Evolutionary conservation across 1,140 invertebrate genomes (phyloP).

Genomic region (Tribolium castaneum): DNA sequence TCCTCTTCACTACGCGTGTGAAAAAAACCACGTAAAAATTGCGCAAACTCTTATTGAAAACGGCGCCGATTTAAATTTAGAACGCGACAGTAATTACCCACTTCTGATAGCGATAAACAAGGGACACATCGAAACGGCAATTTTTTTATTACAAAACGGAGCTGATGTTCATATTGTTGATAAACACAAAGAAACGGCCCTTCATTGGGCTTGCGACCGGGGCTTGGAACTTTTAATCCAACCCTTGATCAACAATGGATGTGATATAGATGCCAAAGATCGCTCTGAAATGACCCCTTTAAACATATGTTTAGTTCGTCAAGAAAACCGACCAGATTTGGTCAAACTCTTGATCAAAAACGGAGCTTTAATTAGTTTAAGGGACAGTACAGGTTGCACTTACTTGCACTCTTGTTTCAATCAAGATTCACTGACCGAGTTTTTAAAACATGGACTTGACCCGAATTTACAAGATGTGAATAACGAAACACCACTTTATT

Average conservation of each 20-base stretch:
- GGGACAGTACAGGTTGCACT: neutral
- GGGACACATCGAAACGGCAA: neutral
- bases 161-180: neutral
- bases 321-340: constrained; percentile 1
- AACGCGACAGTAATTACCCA: neutral
- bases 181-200: constrained; percentile 5
- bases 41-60: neutral
- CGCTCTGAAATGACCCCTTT: neutral
- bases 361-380: neutral
- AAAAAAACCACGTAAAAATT: neutral
- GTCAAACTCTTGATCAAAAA: constrained; percentile 2
- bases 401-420: neutral
- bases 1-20: neutral
- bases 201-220: neutral
- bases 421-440: neutral
- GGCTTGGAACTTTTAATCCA: neutral
- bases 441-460: neutral
- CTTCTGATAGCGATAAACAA: neutral
- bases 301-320: neutral
- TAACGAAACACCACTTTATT: constrained; percentile 1
- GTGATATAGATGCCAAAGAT: neutral
- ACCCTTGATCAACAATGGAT: neutral
- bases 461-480: neutral
- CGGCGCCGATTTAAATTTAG: neutral
- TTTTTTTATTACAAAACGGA: neutral